phyloP scores from a whole-genome alignment of 1,140 invertebrate genomes.

The Drosophila kanapiae region DNA sequence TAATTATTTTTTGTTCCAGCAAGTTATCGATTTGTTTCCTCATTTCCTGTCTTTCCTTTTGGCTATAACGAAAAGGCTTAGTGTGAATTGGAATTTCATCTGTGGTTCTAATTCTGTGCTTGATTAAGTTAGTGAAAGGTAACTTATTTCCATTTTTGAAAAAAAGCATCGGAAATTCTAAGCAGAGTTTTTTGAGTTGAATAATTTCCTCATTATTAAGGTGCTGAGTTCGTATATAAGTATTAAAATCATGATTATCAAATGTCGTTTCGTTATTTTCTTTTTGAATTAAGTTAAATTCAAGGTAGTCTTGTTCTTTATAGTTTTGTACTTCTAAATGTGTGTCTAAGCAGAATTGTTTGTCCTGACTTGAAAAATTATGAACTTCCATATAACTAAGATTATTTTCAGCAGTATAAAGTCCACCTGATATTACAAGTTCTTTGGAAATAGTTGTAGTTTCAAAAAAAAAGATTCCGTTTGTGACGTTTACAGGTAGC shows the following conservation, averaged over 20 bases:
- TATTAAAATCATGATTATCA: slow-evolving; percentile 13
- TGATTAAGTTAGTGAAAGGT: no score
- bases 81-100: no score
- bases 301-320: slow-evolving; percentile 28
- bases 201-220: slow-evolving; percentile 25
- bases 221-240: slow-evolving; percentile 13
- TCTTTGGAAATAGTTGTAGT: slow-evolving; percentile 17
- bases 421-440: slow-evolving; percentile 20
- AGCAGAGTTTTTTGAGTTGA: no score
- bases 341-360: slow-evolving; percentile 25
- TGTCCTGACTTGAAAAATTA: slow-evolving; percentile 25
- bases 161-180: slow-evolving; percentile 21
- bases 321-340: slow-evolving; percentile 30
- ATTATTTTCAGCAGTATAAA: slow-evolving; percentile 8
- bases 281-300: slow-evolving; percentile 27
- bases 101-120: no score
- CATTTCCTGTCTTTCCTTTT: no score
- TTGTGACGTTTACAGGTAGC: slow-evolving; percentile 1
- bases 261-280: slow-evolving; percentile 25
- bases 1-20: no score
- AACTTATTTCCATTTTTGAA: no score
- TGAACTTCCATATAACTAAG: slow-evolving; percentile 18
- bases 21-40: no score
- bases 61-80: no score
- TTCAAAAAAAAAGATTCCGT: slow-evolving; percentile 19